Evolutionary conservation across 1,140 invertebrate species (phyloP).

Genomic region (Lamellibrachia luymesi): DNA sequence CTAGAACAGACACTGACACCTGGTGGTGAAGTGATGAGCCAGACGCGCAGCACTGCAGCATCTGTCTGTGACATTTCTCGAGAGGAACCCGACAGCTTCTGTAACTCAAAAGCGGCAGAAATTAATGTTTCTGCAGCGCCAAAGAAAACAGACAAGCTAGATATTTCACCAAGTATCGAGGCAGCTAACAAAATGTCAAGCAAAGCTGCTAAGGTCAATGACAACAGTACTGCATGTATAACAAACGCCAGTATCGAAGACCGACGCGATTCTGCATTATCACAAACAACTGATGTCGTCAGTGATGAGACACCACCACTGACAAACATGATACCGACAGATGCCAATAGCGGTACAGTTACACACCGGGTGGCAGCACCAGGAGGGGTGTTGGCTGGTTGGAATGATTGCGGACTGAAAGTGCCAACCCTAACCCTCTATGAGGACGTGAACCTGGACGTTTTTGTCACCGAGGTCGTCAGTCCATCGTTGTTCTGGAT

Average conservation of each 20-base stretch:
- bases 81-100: background rate
- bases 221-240: background rate
- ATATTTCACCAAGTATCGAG: background rate
- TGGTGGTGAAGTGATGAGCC: background rate
- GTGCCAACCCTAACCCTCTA: background rate
- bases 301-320: background rate
- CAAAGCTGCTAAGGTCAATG: background rate
- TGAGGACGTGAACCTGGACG: background rate
- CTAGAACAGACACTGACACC: background rate
- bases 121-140: background rate
- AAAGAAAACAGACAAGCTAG: background rate
- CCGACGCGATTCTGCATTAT: background rate
- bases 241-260: background rate
- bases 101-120: background rate
- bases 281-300: background rate
- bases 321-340: background rate
- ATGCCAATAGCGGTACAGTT: background rate
- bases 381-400: background rate
- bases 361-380: background rate
- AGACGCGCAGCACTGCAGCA: background rate
- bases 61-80: background rate
- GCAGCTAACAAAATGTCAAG: background rate
- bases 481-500: background rate
- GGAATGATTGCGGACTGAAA: background rate
- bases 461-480: background rate